phyloP scores from a whole-genome alignment of 2,797 vertebrate species.

The Hypotaenidia okinawae region DNA sequence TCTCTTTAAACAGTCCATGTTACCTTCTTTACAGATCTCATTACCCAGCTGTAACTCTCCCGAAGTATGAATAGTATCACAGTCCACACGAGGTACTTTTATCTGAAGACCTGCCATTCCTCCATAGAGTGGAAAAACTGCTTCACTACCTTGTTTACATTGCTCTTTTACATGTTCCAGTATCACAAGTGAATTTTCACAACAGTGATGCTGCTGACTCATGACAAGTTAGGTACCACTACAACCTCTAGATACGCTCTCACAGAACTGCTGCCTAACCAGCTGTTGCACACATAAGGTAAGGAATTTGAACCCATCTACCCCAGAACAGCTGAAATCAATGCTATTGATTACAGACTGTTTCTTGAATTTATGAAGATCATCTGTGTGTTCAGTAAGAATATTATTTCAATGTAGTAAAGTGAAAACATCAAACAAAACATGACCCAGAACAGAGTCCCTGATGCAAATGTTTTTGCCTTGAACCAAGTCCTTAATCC shows the following conservation, averaged over 20 bases:
- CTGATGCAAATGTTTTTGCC: neutral
- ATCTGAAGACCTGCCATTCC: neutral
- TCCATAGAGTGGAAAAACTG: neutral
- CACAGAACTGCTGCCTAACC: neutral
- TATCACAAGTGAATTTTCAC: conserved; percentile 12
- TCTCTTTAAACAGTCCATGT: neutral
- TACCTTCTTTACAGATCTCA: neutral
- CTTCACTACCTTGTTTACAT: neutral
- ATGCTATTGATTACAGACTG: neutral
- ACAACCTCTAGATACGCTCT: neutral
- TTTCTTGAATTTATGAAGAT: neutral
- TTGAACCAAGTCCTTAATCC: neutral
- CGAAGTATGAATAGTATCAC: neutral
- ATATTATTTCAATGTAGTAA: neutral
- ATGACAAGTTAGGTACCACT: conserved; percentile 10
- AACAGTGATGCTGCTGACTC: conserved; percentile 30
- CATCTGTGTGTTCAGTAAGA: neutral
- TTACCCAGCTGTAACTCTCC: neutral
- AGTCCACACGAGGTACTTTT: neutral
- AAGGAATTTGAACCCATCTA: neutral
- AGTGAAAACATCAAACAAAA: neutral
- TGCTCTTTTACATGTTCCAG: neutral
- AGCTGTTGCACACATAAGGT: neutral
- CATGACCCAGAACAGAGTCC: fast-evolving
- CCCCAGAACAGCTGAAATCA: conserved; percentile 2